Evolutionary conservation across 1,140 invertebrate species (phyloP).

Genomic region (Heliconius hewitsoni): DNA sequence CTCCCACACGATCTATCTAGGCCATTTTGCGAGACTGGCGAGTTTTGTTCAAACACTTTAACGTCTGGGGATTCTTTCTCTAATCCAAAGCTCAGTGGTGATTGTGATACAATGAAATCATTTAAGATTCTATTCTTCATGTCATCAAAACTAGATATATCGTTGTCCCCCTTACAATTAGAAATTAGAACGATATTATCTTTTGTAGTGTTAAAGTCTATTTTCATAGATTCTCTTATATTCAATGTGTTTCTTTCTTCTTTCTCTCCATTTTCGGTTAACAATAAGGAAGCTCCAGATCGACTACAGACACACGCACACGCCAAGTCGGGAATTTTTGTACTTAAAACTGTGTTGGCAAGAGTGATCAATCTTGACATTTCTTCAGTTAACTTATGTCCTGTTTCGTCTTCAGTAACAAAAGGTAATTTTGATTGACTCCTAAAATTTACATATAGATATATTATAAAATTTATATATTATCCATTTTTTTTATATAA

Average conservation of each 20-base stretch:
- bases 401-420: conserved; percentile 58
- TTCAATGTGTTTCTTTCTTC: conserved; percentile 38
- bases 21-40: conserved; percentile 40
- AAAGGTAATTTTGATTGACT: conserved; percentile 64
- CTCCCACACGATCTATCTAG: conserved; percentile 43
- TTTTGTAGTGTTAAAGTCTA: conserved; percentile 49
- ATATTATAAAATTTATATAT: background rate
- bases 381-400: conserved; percentile 68
- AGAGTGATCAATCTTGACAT: conserved; percentile 73
- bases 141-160: conserved; percentile 47
- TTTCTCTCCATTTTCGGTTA: conserved; percentile 42
- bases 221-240: conserved; percentile 43
- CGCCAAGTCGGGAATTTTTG: conserved; percentile 70
- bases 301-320: conserved; percentile 51
- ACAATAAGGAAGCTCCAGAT: conserved; percentile 39
- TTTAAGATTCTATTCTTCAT: conserved; percentile 47
- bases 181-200: conserved; percentile 49
- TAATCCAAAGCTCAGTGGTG: conserved; percentile 50
- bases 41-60: conserved; percentile 68
- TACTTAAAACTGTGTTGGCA: conserved; percentile 75
- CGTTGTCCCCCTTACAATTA: conserved; percentile 47
- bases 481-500: background rate
- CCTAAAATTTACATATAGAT: conserved; percentile 52
- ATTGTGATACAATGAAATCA: conserved; percentile 54
- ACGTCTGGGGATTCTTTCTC: conserved; percentile 72